These are phyloP conservation scores for Parapsyche elsis DNA, from an alignment of 1,140 invertebrate genomes.

Conservation along the genomic window DNA sequence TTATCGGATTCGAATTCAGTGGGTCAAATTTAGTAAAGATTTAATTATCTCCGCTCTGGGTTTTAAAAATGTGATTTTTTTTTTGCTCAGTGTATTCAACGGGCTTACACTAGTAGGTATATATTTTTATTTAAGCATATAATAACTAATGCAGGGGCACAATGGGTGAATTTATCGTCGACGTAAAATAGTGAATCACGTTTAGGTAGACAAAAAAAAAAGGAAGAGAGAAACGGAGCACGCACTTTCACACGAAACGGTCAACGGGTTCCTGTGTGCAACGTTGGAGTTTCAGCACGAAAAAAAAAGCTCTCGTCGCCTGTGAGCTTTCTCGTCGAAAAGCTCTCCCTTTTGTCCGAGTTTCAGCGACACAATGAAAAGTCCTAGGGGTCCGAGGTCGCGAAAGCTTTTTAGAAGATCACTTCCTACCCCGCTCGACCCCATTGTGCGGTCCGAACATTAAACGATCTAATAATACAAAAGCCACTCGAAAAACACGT, in stretches of 20 bases:
- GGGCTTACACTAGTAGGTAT: too few species aligned
- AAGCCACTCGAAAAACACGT: constrained; percentile 51
- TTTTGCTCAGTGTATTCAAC: too few species aligned
- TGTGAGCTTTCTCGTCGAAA: constrained; percentile 39
- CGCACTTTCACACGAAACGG: background rate
- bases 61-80: too few species aligned
- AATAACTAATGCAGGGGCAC: background rate
- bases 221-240: background rate
- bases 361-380: constrained; percentile 41
- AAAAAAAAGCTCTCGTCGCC: background rate
- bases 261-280: background rate
- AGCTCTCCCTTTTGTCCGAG: constrained; percentile 47
- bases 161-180: constrained; percentile 12
- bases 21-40: too few species aligned
- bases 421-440: constrained; percentile 43
- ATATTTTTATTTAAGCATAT: too few species aligned
- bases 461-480: constrained; percentile 54
- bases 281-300: background rate
- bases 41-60: too few species aligned
- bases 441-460: constrained; percentile 50
- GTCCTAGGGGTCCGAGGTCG: constrained; percentile 32
- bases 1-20: too few species aligned
- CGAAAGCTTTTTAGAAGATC: constrained; percentile 55
- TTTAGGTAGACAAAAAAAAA: background rate
- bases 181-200: constrained; percentile 7